Percentiles rank a stretch among this genome's conserved stretches.
phyloP scores from a whole-genome alignment of 2,113 vertebrate species.

The Gila orcuttii region DNA sequence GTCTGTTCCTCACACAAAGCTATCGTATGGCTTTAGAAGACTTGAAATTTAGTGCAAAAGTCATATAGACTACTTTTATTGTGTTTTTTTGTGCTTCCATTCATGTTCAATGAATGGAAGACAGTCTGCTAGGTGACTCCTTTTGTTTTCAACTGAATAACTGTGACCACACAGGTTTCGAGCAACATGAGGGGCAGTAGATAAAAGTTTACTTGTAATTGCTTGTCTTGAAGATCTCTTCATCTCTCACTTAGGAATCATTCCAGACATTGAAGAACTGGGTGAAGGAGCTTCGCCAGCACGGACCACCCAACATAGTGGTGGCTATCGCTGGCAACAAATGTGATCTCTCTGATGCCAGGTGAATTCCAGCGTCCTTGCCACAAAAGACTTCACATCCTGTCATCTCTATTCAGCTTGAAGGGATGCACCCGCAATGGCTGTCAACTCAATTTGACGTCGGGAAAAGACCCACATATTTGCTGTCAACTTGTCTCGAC shows the following conservation, averaged over 20 bases:
- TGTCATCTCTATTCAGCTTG: conserved; percentile 21
- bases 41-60: background rate
- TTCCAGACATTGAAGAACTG: conserved; percentile 97
- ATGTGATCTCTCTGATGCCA: conserved; percentile 92
- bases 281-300: conserved; percentile 96
- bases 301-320: conserved; percentile 95
- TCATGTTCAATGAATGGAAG: background rate
- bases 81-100: background rate
- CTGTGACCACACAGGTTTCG: background rate
- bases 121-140: background rate
- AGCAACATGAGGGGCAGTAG: background rate
- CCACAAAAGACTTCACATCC: conserved; percentile 16
- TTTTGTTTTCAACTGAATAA: background rate
- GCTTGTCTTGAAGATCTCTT: background rate
- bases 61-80: background rate
- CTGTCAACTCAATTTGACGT: conserved; percentile 30
- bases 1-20: conserved; percentile 8
- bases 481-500: conserved; percentile 20
- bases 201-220: background rate
- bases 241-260: conserved; percentile 81
- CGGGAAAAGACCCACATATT: conserved; percentile 14
- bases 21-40: conserved; percentile 10
- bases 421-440: conserved; percentile 23
- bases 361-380: conserved; percentile 72
- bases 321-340: conserved; percentile 98